Evolutionary conservation across 2,113 vertebrate genomes (phyloP), one percentile per base, ranked within the genome.

Genomic region (Dascyllus trimaculatus): DNA sequence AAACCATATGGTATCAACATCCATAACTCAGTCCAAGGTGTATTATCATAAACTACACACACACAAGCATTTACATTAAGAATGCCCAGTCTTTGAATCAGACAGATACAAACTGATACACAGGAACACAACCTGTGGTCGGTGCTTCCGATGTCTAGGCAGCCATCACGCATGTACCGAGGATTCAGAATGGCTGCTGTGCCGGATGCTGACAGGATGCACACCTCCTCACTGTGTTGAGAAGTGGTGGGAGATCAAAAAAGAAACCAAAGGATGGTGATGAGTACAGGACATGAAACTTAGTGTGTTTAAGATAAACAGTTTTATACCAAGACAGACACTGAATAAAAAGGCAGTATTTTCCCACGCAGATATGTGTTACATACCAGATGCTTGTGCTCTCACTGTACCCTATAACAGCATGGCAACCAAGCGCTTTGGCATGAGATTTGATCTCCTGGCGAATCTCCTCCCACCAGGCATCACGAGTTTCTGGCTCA

Each of bases 391-490:
- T 99, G 93, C 97, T 99, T 43, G 98, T 99, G 88, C 96, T 97
- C 93, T 99, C 98, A 76, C 97, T 99, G 95, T 99, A 99, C 79
- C 98, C 98, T 78, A 99, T 95, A 68, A 99, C 98, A 73, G 97
- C 98, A 74, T 99, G 98, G 92, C 98, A 99, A 86, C 97, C 98
- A 73, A 99, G 95, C 73, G 98, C 98, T 94, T 97, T 99, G 91
- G 97, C 98, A 88, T 99, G 98, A 81, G 98, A 99, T 93, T 99
- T 99, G 92, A 99, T 99, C 94, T 99, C 98, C 93, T 99, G 98
- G 90, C 98, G 96, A 85, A 99, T 97, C 94, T 99, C 98, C 84
- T 99, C 98, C 98, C 98, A 99, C 98, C 98, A 99, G 1, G 98
- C 97, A 79, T 99, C 98, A 21, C 98, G 96, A 24, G 98, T 99